Percentiles rank a stretch among this genome's conserved stretches.
phyloP scores from a whole-genome alignment of 2,113 vertebrate species.

The Mormoops blainvillei region DNA sequence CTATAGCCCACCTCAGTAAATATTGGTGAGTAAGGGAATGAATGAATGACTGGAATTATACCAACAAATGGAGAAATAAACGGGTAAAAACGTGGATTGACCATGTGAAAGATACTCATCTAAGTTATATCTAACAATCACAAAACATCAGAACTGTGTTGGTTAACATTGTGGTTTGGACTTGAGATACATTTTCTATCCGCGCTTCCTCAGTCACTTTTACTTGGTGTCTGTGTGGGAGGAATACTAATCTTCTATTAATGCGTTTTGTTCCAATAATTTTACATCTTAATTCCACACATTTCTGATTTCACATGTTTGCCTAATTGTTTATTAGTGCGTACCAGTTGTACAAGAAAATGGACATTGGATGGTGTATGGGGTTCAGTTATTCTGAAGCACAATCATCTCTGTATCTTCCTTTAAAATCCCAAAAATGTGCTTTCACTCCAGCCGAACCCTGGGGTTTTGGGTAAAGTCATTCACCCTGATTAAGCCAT shows the following conservation, averaged over 20 bases:
- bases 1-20: background rate
- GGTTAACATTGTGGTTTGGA: background rate
- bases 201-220: background rate
- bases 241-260: background rate
- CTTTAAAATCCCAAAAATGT: slow-evolving; percentile 57
- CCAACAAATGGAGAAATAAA: background rate
- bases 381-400: slow-evolving; percentile 56
- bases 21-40: background rate
- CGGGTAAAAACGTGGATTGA: background rate
- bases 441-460: slow-evolving; percentile 76
- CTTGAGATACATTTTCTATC: background rate
- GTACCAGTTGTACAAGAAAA: slow-evolving; percentile 67
- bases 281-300: background rate
- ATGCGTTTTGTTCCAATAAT: background rate
- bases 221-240: background rate
- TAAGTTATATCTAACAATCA: background rate
- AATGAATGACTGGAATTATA: background rate
- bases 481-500: slow-evolving; percentile 79
- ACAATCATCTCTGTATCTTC: slow-evolving; percentile 60
- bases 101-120: background rate
- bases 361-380: slow-evolving; percentile 50
- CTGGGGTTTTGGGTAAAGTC: slow-evolving; percentile 79
- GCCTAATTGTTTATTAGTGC: slow-evolving; percentile 74
- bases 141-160: background rate
- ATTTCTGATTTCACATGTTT: slow-evolving; percentile 50